These are phyloP conservation scores for Drosophila takahashii DNA, from an alignment of 1,140 invertebrate genomes.

Conservation along the genomic window DNA sequence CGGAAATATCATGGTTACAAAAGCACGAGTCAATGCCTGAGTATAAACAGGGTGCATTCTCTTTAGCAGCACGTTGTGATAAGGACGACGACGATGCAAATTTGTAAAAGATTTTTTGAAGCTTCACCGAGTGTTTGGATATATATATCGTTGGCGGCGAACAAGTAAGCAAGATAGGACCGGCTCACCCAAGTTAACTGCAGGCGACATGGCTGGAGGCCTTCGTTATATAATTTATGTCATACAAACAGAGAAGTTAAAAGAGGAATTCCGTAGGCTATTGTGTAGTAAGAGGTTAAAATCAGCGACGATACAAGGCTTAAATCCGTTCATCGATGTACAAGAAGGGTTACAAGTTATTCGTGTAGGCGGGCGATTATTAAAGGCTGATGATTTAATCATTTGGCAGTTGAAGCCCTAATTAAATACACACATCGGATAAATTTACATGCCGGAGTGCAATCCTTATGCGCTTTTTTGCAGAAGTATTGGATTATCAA, in stretches of 20 bases:
- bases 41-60: constrained; percentile 6
- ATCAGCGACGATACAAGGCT: background rate
- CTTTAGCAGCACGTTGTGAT: background rate
- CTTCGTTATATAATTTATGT: constrained; percentile 12
- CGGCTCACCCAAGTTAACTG: constrained; percentile 2
- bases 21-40: constrained; percentile 5
- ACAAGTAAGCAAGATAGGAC: constrained; percentile 1
- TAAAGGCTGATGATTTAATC: no score
- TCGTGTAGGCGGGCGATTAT: no score
- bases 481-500: constrained; percentile 8
- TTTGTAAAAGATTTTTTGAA: constrained; percentile 4
- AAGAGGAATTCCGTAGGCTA: constrained; percentile 3
- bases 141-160: constrained; percentile 1
- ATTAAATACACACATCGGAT: constrained; percentile 1
- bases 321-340: no score
- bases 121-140: constrained; percentile 13
- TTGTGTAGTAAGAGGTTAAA: constrained; percentile 1
- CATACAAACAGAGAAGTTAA: constrained; percentile 11
- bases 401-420: no score
- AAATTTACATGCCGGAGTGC: constrained; percentile 18
- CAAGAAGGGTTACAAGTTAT: no score
- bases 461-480: constrained; percentile 10
- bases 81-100: background rate
- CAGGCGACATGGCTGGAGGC: constrained; percentile 5
- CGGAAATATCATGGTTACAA: constrained; percentile 1